Percentiles rank a stretch among this genome's conserved stretches.
Evolutionary conservation across 1,140 invertebrate species (phyloP).

Genomic region (Glomeris maerens): DNA sequence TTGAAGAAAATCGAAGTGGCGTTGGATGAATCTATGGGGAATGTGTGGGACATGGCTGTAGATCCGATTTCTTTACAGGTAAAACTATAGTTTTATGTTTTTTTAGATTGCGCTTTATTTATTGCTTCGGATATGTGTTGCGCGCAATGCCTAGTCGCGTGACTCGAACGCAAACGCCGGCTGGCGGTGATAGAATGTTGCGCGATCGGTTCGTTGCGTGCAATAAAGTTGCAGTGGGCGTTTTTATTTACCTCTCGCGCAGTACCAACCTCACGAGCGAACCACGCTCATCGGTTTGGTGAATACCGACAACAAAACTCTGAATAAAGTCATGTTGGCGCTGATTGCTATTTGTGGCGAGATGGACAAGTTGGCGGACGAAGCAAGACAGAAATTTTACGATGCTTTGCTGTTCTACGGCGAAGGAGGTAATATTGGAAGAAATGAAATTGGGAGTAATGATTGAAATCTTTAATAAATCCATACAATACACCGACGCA

Average conservation of each 20-base stretch:
- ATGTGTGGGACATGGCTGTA: constrained; percentile 38
- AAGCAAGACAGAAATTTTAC: constrained; percentile 49
- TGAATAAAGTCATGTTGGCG: constrained; percentile 67
- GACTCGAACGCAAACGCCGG: too few relatives aligned
- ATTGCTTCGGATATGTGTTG: too few relatives aligned
- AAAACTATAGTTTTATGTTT: constrained; percentile 17
- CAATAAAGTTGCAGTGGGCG: too few relatives aligned
- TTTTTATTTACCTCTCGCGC: constrained; percentile 12
- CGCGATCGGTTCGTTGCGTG: too few relatives aligned
- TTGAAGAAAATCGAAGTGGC: constrained; percentile 38
- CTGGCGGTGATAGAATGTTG: too few relatives aligned
- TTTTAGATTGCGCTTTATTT: too few relatives aligned
- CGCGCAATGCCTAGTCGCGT: too few relatives aligned
- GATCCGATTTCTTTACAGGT: constrained; percentile 46
- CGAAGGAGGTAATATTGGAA: constrained; percentile 32
- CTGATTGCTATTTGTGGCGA: constrained; percentile 63
- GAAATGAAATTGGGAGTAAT: constrained; percentile 7
- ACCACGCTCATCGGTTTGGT: constrained; percentile 50
- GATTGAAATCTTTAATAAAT: neutral
- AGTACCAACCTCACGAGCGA: constrained; percentile 42
- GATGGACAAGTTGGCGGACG: constrained; percentile 48
- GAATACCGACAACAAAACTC: constrained; percentile 62
- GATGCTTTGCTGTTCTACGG: constrained; percentile 46
- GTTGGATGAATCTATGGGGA: constrained; percentile 32
- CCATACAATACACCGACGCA: constrained; percentile 11